Conservation (phyloP, 30 jellyfish, hydroid and myxozoan species). For the Hydractinia symbiolongicarpus region DNA sequence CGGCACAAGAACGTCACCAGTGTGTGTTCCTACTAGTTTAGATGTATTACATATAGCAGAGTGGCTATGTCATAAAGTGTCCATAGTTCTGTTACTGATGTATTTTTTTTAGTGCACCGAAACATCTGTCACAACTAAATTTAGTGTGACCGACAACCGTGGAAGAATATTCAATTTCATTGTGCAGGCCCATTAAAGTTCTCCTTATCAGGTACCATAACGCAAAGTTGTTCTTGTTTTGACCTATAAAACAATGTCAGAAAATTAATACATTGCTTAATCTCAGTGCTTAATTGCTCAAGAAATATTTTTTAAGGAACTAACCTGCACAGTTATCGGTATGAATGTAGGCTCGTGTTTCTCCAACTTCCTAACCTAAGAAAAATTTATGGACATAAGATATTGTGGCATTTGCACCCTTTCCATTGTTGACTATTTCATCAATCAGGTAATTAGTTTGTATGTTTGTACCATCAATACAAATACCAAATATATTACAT, state of each 20-base stretch:
- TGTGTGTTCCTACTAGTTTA: not conserved
- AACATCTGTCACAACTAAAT: conserved; percentile 2
- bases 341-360: not conserved
- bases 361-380: not conserved
- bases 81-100: not conserved
- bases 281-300: no score
- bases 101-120: not conserved
- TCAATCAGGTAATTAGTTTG: not conserved
- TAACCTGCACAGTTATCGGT: conserved; percentile 20
- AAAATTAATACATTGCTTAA: no score
- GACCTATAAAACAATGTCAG: not conserved
- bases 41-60: not conserved
- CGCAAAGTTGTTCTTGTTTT: not conserved
- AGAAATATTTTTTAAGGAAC: not conserved
- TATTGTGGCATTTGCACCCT: conserved; percentile 20
- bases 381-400: conserved; percentile 1
- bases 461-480: conserved; percentile 1
- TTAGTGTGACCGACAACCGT: not conserved
- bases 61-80: not conserved
- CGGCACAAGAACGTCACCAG: not conserved
- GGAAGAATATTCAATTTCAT: not conserved
- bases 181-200: not conserved
- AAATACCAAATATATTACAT: not conserved
- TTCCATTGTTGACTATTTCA: no score
- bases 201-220: not conserved